phyloP scores from a whole-genome alignment of 2,797 vertebrate species.

The Pipistrellus kuhlii region DNA sequence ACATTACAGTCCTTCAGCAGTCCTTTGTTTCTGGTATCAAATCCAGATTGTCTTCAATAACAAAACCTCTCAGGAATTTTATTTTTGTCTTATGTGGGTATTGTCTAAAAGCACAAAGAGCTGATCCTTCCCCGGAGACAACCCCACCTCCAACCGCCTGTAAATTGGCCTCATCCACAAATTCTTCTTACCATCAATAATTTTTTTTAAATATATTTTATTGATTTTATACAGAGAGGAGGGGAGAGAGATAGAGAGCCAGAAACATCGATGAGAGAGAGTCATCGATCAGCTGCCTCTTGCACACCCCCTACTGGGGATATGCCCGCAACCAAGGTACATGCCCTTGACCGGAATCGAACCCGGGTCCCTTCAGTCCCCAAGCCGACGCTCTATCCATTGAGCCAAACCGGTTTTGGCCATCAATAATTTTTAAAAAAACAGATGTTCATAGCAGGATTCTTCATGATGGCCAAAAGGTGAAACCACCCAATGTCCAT shows the following conservation, averaged over 20 bases:
- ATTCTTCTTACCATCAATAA: conserved; percentile 14
- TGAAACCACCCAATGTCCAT: background rate
- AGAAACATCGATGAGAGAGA: no score
- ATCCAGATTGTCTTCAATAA: background rate
- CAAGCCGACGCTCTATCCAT: no score
- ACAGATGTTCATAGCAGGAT: background rate
- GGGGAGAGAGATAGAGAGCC: no score
- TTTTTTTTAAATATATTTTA: no score
- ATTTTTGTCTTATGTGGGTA: background rate
- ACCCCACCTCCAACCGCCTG: background rate
- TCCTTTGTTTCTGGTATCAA: background rate
- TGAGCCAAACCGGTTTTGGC: no score
- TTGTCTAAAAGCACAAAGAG: background rate
- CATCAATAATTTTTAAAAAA: background rate
- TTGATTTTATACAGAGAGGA: no score
- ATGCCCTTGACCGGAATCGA: no score
- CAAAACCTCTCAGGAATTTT: background rate
- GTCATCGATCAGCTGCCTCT: no score
- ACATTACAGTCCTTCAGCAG: no score
- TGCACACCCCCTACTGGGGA: no score
- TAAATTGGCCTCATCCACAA: background rate
- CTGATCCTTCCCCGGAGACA: background rate
- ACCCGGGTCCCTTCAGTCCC: no score
- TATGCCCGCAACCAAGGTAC: no score
- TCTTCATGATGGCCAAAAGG: background rate